Evolutionary conservation across 2,113 vertebrate species (phyloP).

Genomic region (Copsychus sechellarum): DNA sequence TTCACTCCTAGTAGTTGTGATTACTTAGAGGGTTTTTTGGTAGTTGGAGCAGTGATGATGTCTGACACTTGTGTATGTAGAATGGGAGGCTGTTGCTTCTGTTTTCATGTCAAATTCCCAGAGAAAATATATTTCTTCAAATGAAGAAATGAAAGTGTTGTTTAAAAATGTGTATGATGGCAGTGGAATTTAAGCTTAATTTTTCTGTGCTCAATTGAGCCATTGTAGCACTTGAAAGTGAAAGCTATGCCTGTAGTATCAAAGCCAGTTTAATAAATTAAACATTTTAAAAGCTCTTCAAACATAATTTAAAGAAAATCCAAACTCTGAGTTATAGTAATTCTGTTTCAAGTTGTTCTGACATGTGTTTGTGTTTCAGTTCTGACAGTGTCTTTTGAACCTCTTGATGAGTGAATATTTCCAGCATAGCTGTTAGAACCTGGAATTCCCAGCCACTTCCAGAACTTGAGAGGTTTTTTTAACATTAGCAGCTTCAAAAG

Average conservation of each 20-base stretch:
- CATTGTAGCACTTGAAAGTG: constrained; percentile 42
- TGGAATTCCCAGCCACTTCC: constrained; percentile 47
- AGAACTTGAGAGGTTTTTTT: not conserved
- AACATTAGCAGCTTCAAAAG: constrained; percentile 42
- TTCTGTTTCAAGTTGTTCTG: constrained; percentile 47
- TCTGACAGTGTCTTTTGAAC: constrained; percentile 56
- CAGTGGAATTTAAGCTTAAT: constrained; percentile 10
- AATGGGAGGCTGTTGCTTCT: not conserved
- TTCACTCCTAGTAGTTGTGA: not conserved
- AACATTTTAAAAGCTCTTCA: constrained; percentile 50
- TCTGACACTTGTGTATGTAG: not conserved
- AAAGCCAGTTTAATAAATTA: constrained; percentile 51
- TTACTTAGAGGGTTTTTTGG: not conserved
- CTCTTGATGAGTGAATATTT: constrained; percentile 42
- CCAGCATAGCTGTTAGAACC: not conserved
- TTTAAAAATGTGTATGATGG: not conserved
- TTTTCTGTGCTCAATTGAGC: not conserved
- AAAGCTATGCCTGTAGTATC: constrained; percentile 27
- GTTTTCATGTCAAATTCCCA: not conserved
- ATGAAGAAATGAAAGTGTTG: not conserved
- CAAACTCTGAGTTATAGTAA: not conserved
- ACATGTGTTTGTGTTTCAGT: constrained; percentile 28
- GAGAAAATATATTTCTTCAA: not conserved
- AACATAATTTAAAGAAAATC: constrained; percentile 25
- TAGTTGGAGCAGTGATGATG: not conserved